Evolutionary conservation across 2,113 vertebrate genomes (phyloP).

Genomic region (Crotophaga sulcirostris): DNA sequence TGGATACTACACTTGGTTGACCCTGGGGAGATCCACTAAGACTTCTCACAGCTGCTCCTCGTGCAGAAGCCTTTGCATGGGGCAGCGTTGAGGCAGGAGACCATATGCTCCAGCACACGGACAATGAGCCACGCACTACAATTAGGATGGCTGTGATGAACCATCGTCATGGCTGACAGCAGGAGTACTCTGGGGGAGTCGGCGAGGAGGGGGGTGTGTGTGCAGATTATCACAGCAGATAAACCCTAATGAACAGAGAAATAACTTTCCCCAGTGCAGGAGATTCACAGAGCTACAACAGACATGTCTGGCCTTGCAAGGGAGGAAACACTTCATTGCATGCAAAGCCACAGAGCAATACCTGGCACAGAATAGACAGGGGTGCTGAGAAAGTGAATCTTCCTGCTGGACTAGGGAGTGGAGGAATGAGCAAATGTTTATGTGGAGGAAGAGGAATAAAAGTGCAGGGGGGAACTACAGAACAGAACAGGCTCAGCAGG

Average conservation of each 20-base stretch:
- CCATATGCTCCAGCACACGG: background rate
- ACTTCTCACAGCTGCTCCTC: conserved; percentile 13
- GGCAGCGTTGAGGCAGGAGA: background rate
- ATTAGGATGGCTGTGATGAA: background rate
- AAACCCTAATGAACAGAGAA: conserved; percentile 2
- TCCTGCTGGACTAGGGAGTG: background rate
- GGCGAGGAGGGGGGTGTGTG: background rate
- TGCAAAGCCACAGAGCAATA: background rate
- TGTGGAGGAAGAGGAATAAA: background rate
- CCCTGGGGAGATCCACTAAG: background rate
- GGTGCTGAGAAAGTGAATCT: background rate
- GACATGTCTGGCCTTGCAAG: background rate
- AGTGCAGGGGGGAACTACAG: rapidly evolving
- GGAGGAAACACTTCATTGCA: background rate
- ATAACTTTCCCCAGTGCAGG: background rate
- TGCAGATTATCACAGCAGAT: background rate
- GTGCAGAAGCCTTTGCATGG: background rate
- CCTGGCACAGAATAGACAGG: background rate
- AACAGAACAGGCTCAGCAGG: background rate
- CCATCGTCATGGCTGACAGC: background rate
- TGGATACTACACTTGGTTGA: background rate
- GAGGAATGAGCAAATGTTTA: background rate
- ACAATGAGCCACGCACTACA: background rate
- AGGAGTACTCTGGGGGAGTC: background rate
- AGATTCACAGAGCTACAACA: background rate